Conservation (phyloP, 2,888 invertebrate species). For the Andricus curvator region DNA sequence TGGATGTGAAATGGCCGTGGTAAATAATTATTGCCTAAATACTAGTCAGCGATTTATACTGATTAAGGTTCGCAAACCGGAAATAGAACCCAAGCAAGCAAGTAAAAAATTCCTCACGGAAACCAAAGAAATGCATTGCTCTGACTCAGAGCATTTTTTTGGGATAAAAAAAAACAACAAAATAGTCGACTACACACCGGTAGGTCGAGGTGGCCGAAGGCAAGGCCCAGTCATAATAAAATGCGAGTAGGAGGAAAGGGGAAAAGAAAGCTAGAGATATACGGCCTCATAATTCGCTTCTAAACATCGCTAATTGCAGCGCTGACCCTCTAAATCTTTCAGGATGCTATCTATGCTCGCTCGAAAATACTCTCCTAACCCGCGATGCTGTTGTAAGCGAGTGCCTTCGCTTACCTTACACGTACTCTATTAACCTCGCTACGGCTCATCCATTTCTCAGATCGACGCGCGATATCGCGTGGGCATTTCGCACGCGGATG, state of each 20-base stretch:
- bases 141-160: not conserved
- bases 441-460: conserved; percentile 58
- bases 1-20: too few species aligned
- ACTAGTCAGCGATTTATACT: too few species aligned
- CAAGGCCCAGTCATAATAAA: conserved; percentile 43
- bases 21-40: too few species aligned
- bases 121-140: not conserved
- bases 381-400: conserved; percentile 43
- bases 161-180: conserved; percentile 6
- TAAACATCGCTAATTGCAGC: conserved; percentile 72
- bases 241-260: conserved; percentile 45
- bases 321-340: conserved; percentile 72
- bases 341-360: conserved; percentile 61
- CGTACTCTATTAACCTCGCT: conserved; percentile 61
- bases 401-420: conserved; percentile 51
- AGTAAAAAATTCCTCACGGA: too few species aligned
- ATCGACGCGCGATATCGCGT: conserved; percentile 58
- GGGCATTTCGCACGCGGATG: conserved; percentile 38
- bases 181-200: conserved; percentile 13
- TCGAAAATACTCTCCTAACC: conserved; percentile 58
- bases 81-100: too few species aligned
- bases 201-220: conserved; percentile 43
- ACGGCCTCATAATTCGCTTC: conserved; percentile 71
- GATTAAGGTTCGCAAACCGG: too few species aligned
- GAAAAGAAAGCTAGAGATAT: conserved; percentile 62